Base-by-base conservation (phyloP, 2,113 vertebrate species). In the Boulengeromyrus knoepffleri region DNA sequence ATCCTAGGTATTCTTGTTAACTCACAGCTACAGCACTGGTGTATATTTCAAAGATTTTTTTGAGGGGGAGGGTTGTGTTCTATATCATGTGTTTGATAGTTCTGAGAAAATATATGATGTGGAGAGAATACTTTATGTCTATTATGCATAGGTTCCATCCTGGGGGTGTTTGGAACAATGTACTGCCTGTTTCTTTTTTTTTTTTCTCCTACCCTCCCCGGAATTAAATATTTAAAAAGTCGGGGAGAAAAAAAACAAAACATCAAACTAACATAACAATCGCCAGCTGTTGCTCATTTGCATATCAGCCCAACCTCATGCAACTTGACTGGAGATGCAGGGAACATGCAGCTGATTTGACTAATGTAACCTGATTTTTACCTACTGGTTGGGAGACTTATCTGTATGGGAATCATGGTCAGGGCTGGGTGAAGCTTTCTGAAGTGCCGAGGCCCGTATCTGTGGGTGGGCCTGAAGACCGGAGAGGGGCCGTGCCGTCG, bases 191-290 rank as follows among this genome's bases (percentile, higher is more conserved):
- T 87, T 46, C 74, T 87, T 84, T 84, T 85, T 90, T 90, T 90
- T 31, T 70, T 74, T 46, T 53, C 70, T 17, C 21, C 66, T 49
- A n/a, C 49, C 86, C 62, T 56, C 85, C 85, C 89, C 47, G 66
- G 89, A 52, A 90, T 90, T 90, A 90, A 90, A 90, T 90, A 90
- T 90, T 90, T 90, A 90, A 90, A 90, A 90, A 90, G 84, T 90
- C 31, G 19, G 36, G 49, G 85, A 87, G 85, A 74, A 90, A 90
- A 89, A 90, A 90, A 90, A 90, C 89, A 90, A 87, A 90, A 90
- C 89, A 90, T 90, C 89, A 90, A 90, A 90, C 89, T 90, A 90
- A 88, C 89, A 90, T 88, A 88, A 90, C 89, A 90, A 90, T 90
- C 85, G 39, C 89, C 89, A 90, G 89, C 89, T 90, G 89, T 66